Evolutionary conservation across 2,888 invertebrate genomes (phyloP).

Genomic region (Unio delphinus): DNA sequence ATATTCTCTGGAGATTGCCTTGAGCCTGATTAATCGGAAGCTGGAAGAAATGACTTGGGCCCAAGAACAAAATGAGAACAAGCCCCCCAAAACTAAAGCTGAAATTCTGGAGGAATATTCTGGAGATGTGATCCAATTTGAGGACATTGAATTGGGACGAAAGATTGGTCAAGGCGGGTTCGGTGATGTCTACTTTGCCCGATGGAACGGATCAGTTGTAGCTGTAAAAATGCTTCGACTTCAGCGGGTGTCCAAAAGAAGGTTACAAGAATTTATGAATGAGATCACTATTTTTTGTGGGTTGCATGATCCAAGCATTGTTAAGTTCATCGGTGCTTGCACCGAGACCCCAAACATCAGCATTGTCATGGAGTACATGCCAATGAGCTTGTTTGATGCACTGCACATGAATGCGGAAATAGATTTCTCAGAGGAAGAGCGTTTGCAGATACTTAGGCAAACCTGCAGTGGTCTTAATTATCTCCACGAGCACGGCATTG

Average conservation of each 20-base stretch:
- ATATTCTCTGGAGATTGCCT: not conserved
- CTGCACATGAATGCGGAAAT: constrained; percentile 20
- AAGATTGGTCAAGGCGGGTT: constrained; percentile 35
- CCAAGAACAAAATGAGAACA: constrained; percentile 1
- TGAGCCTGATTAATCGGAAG: constrained; percentile 9
- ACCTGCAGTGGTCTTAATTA: constrained; percentile 24
- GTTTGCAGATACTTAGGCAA: constrained; percentile 27
- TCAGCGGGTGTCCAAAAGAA: constrained; percentile 17
- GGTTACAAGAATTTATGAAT: constrained; percentile 16
- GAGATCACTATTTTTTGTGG: constrained; percentile 22
- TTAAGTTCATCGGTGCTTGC: constrained; percentile 31
- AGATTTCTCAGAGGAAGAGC: constrained; percentile 21
- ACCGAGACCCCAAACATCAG: constrained; percentile 22
- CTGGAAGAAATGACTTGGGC: constrained; percentile 9
- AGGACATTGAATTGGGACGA: constrained; percentile 12
- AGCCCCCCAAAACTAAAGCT: constrained; percentile 13
- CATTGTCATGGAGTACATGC: constrained; percentile 39
- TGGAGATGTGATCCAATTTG: constrained; percentile 14
- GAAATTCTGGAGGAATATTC: constrained; percentile 11
- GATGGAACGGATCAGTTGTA: constrained; percentile 27
- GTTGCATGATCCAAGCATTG: constrained; percentile 32
- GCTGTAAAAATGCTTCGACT: constrained; percentile 32
- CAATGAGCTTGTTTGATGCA: constrained; percentile 29
- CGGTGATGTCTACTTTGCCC: constrained; percentile 27
- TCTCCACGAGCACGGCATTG: constrained; percentile 29